These are phyloP conservation scores for Acanthurus lineatus DNA, from an alignment of 2,797 vertebrate genomes.

Conservation along the genomic window DNA sequence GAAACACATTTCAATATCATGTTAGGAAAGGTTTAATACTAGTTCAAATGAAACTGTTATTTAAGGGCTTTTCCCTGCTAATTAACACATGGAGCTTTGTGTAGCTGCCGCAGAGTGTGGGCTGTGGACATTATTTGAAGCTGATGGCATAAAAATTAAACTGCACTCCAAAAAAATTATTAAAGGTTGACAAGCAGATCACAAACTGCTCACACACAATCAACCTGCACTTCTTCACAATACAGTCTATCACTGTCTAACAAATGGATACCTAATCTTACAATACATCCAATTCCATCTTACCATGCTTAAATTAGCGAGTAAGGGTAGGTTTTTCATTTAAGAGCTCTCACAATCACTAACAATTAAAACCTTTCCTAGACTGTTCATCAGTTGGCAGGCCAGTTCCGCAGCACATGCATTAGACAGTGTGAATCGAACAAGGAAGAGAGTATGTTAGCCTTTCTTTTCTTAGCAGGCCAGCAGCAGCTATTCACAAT, in stretches of 20 bases:
- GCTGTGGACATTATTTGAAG: not conserved
- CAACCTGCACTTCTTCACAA: slow-evolving; percentile 13
- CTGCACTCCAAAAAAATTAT: not conserved
- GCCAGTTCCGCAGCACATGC: slow-evolving; percentile 16
- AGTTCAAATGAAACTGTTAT: not conserved
- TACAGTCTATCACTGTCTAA: not conserved
- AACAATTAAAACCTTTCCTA: slow-evolving; percentile 24
- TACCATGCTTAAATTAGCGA: slow-evolving; percentile 36
- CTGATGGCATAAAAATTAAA: not conserved
- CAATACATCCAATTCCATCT: slow-evolving; percentile 15
- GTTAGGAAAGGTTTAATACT: slow-evolving; percentile 2
- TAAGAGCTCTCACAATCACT: not conserved
- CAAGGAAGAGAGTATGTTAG: slow-evolving; percentile 5
- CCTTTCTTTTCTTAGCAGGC: slow-evolving; percentile 6
- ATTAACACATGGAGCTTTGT: not conserved
- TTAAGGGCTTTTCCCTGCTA: not conserved
- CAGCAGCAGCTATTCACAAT: slow-evolving; percentile 9
- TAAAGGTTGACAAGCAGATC: not conserved
- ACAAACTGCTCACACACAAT: not conserved
- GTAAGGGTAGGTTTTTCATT: not conserved
- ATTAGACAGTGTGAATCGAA: slow-evolving; percentile 28
- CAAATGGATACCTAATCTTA: slow-evolving; percentile 32
- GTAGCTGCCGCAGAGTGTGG: not conserved
- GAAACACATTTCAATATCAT: not conserved
- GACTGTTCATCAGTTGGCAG: slow-evolving; percentile 24